A percentile compares a stretch with the other conserved stretches of the same genome.
Conservation (phyloP, 2,797 vertebrate species). For the Ptychadena robeensis region DNA sequence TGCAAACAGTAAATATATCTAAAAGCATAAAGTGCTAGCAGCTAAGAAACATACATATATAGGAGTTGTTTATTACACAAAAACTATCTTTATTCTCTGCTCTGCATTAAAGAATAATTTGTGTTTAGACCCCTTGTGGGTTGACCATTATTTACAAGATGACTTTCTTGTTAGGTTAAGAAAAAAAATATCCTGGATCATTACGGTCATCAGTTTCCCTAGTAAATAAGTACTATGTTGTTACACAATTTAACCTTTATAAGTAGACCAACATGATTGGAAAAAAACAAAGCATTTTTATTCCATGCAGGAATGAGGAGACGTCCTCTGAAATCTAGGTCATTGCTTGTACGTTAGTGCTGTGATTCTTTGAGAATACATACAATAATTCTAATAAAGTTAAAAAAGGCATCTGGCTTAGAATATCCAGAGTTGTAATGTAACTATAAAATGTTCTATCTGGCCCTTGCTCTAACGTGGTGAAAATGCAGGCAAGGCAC, state of each 20-base stretch:
- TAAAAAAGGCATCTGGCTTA: slow-evolving; percentile 30
- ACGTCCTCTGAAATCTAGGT: slow-evolving; percentile 15
- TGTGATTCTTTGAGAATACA: slow-evolving; percentile 41
- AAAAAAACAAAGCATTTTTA: slow-evolving; percentile 47
- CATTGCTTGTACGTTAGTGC: slow-evolving; percentile 21
- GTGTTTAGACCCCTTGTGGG: neutral
- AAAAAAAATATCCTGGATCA: slow-evolving; percentile 12
- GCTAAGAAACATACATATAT: neutral
- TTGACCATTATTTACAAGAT: neutral
- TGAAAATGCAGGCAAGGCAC: slow-evolving; percentile 30
- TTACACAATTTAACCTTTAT: slow-evolving; percentile 24
- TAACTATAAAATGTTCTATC: slow-evolving; percentile 25
- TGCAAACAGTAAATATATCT: neutral
- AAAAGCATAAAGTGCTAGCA: slow-evolving; percentile 10
- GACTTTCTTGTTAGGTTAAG: neutral
- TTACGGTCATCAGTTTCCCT: slow-evolving; percentile 14
- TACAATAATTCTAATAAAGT: slow-evolving; percentile 13
- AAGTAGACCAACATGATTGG: slow-evolving; percentile 14
- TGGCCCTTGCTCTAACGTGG: slow-evolving; percentile 2
- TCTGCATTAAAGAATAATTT: neutral
- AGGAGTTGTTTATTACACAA: neutral
- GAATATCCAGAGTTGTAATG: slow-evolving; percentile 11
- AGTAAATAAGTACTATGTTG: slow-evolving; percentile 15
- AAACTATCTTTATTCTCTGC: slow-evolving; percentile 6
- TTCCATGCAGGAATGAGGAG: slow-evolving; percentile 54